Percentiles rank a stretch among this genome's conserved stretches.
phyloP scores from a whole-genome alignment of 1,140 invertebrate species.

The Drosophila athabasca region DNA sequence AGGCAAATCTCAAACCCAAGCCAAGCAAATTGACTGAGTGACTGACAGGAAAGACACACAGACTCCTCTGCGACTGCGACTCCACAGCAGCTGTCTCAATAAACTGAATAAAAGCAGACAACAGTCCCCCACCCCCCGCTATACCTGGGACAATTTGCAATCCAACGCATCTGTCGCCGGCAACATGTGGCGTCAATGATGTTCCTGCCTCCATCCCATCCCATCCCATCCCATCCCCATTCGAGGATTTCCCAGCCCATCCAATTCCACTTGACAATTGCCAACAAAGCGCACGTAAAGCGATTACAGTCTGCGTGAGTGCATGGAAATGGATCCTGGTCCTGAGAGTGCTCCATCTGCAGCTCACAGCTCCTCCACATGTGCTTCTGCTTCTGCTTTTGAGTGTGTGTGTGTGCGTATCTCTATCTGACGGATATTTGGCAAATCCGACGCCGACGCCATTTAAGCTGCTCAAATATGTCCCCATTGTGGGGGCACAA shows the following conservation, averaged over 20 bases:
- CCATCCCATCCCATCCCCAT: neutral
- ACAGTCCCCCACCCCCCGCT: neutral
- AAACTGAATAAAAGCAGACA: constrained; percentile 2
- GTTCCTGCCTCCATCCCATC: constrained; percentile 9
- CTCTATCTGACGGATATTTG: constrained; percentile 46
- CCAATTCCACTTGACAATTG: constrained; percentile 50
- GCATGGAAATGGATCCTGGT: constrained; percentile 38
- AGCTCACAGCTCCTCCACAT: neutral
- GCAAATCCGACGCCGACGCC: constrained; percentile 56
- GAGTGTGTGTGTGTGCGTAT: constrained; percentile 7
- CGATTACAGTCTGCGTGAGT: constrained; percentile 59
- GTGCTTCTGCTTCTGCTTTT: neutral
- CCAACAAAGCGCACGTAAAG: constrained; percentile 64
- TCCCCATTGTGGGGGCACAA: constrained; percentile 20
- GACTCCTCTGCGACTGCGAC: neutral
- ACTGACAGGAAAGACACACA: neutral
- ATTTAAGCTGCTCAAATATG: constrained; percentile 54
- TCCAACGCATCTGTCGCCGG: constrained; percentile 50
- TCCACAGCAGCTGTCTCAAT: constrained; percentile 22
- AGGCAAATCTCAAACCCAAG: constrained; percentile 1
- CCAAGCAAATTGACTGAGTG: constrained; percentile 36
- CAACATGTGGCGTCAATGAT: constrained; percentile 57
- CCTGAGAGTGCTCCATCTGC: constrained; percentile 7
- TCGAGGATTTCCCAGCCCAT: neutral
- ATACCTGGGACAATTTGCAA: constrained; percentile 51